Evolutionary conservation across 2,888 invertebrate species (phyloP), one percentile per base, ranked within the genome.

Genomic region (Panopea generosa): DNA sequence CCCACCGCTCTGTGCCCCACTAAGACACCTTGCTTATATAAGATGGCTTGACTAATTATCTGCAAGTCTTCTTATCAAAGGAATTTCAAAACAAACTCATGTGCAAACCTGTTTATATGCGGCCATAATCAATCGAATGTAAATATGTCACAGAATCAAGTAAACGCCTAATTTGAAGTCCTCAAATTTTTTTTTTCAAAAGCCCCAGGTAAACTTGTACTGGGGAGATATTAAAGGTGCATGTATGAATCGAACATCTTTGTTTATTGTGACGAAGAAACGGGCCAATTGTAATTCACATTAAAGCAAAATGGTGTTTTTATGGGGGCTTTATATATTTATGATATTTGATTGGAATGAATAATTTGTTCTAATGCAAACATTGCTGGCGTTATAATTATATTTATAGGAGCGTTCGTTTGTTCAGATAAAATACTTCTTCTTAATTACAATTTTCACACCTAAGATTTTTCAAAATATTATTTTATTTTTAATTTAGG

Each of bases 141-240:
- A 76, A 76, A 80, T 73, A 67, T 68, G 66, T 56, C 57, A 62
- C 73, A n/a, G n/a, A 80, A 80, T 80, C 70, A 73, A 70, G 62
- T 68, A 73, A 68, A 73, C 65, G 53, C 69, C 72, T 76, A 73
- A 76, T 80, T 80, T 76, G 66, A 57, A 60, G 73, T 57, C 76
- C 66, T 73, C 75, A 60, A 66, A 80, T 56, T 61, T 66, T 62
- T 60, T 50, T 24, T 60, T n/a, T n/a, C n/a, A 50, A 75, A 79
- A 75, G 75, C 79, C 68, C 53, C 56, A 70, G 52, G 78, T 74
- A 78, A 78, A 78, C 74, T 50, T 67, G 45, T 63, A 68, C 63
- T 62, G 67, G n/a, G 61, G 56, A 45, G 62, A 52, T 68, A 74
- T 70, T 70, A 67, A 78, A 78, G 70, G 16, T 74, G 72, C 78